phyloP scores from a whole-genome alignment of 2,888 invertebrate genomes.

The Carterocephalus palaemon region DNA sequence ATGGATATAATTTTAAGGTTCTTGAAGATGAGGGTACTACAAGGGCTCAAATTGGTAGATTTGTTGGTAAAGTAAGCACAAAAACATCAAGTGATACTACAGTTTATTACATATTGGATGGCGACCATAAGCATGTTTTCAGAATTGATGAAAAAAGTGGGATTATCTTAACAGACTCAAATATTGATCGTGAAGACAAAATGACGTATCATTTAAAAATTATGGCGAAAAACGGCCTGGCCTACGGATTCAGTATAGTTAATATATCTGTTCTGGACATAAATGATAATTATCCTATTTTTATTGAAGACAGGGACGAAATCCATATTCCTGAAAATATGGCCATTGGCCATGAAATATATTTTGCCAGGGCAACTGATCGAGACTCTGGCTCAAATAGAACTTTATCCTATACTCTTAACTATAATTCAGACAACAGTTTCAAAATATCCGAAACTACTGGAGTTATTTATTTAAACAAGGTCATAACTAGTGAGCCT shows the following conservation, averaged over 20 bases:
- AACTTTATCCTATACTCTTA: conserved; percentile 88
- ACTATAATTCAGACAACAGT: conserved; percentile 87
- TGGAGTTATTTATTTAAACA: conserved; percentile 92
- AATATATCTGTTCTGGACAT: conserved; percentile 90
- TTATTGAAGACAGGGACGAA: conserved; percentile 88
- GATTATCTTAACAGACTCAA: conserved; percentile 85
- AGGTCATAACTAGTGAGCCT: conserved; percentile 87
- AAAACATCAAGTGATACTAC: conserved; percentile 81
- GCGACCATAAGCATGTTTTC: conserved; percentile 88
- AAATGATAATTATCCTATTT: conserved; percentile 94
- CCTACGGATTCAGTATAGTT: conserved; percentile 88
- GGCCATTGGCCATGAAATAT: conserved; percentile 95
- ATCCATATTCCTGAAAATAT: conserved; percentile 91
- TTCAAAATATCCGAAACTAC: conserved; percentile 92
- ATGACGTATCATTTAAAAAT: conserved; percentile 87
- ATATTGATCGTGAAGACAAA: conserved; percentile 90
- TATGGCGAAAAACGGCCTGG: conserved; percentile 86
- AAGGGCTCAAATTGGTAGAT: conserved; percentile 80
- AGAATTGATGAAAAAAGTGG: conserved; percentile 89
- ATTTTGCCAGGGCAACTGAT: conserved; percentile 91
- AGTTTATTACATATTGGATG: conserved; percentile 87
- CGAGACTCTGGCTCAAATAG: conserved; percentile 94
- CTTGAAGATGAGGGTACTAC: conserved; percentile 87
- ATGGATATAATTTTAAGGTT: conserved; percentile 89
- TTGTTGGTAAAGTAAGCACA: conserved; percentile 87